phyloP scores from a whole-genome alignment of 2,888 invertebrate genomes.

The Drosophila affinis region DNA sequence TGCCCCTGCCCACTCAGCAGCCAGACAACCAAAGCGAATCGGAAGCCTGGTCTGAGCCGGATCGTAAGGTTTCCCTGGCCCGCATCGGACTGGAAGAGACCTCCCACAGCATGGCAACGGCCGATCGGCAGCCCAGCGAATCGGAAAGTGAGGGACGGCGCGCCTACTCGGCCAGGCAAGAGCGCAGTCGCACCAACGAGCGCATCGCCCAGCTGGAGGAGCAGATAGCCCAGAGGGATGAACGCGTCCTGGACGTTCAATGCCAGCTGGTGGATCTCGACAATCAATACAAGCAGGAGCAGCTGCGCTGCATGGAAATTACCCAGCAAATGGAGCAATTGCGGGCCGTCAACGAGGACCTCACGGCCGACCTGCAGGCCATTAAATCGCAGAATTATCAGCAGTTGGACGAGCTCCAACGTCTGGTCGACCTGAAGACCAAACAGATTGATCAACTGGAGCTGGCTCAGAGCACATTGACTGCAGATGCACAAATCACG shows the following conservation, averaged over 20 bases:
- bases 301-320: constrained; percentile 74
- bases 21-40: constrained; percentile 86
- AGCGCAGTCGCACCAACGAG: constrained; percentile 80
- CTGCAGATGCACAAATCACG: constrained; percentile 75
- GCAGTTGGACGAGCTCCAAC: constrained; percentile 50
- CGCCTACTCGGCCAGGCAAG: constrained; percentile 57
- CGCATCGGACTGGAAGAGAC: constrained; percentile 88
- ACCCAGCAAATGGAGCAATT: constrained; percentile 75
- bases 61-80: constrained; percentile 91
- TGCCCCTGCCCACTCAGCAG: constrained; percentile 68
- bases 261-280: constrained; percentile 82
- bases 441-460: constrained; percentile 81
- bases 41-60: constrained; percentile 95
- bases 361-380: constrained; percentile 73
- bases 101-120: constrained; percentile 54
- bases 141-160: constrained; percentile 82
- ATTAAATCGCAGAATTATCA: constrained; percentile 69
- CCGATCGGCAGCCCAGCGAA: constrained; percentile 59
- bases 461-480: constrained; percentile 81
- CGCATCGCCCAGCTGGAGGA: constrained; percentile 84
- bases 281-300: constrained; percentile 81
- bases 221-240: constrained; percentile 83
- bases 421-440: constrained; percentile 37
- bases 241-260: constrained; percentile 82
- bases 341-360: constrained; percentile 70